phyloP scores from a whole-genome alignment of 1,140 invertebrate species.

The Drosophila punjabiensis region DNA sequence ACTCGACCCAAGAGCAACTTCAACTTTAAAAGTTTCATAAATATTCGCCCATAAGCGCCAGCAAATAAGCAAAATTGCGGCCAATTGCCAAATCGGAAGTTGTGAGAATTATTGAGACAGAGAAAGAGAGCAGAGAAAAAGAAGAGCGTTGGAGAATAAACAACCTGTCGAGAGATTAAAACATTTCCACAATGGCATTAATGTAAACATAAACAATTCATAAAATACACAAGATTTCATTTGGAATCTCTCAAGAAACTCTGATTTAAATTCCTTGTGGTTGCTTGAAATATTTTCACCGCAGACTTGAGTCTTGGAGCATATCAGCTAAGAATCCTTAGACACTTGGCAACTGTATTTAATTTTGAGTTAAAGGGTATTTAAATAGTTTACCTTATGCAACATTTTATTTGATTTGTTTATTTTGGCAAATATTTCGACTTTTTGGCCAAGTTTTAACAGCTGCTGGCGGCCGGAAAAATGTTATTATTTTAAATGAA shows the following conservation, averaged over 20 bases:
- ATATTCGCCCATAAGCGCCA: constrained; percentile 25
- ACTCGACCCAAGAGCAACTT: constrained; percentile 15
- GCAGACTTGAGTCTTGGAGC: not conserved
- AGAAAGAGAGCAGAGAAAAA: too few relatives aligned
- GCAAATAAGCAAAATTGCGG: constrained; percentile 33
- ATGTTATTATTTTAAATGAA: not conserved
- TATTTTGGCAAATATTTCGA: not conserved
- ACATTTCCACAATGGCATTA: constrained; percentile 31
- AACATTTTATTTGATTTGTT: not conserved
- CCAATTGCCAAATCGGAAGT: constrained; percentile 34
- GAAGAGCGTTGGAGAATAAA: constrained; percentile 12
- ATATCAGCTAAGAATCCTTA: not conserved
- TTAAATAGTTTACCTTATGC: not conserved
- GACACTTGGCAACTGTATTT: not conserved
- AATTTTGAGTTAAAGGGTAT: not conserved
- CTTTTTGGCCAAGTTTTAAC: constrained; percentile 11
- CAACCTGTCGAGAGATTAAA: constrained; percentile 30
- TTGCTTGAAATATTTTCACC: constrained; percentile 5
- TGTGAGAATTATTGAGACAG: not conserved
- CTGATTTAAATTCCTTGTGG: constrained; percentile 13
- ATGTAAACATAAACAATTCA: constrained; percentile 33
- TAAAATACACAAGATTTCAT: not conserved
- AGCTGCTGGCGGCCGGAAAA: not conserved
- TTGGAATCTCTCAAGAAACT: not conserved
- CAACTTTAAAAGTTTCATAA: constrained; percentile 54